Evolutionary conservation across 2,888 invertebrate genomes (phyloP).

Genomic region (Apamea crenata): DNA sequence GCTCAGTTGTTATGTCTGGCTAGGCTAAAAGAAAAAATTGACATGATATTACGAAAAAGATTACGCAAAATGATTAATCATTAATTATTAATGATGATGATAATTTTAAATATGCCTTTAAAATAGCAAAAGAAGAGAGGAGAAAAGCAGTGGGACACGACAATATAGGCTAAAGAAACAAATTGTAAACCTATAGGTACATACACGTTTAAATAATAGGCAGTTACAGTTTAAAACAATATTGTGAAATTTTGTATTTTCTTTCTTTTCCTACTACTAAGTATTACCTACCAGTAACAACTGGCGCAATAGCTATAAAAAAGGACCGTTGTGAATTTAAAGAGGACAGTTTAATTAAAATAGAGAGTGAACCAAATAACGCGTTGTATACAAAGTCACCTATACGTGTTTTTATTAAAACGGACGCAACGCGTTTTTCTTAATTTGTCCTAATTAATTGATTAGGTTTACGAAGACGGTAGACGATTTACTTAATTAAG

Average conservation of each 20-base stretch:
- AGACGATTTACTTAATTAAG: constrained; percentile 36
- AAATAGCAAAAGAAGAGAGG: no score
- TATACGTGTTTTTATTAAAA: constrained; percentile 13
- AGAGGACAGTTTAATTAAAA: constrained; percentile 29
- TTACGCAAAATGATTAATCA: no score
- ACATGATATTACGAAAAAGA: no score
- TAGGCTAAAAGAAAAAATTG: neutral
- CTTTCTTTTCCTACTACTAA: neutral
- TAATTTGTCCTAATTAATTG: constrained; percentile 29
- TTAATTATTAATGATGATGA: no score
- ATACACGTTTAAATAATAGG: neutral
- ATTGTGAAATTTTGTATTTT: neutral
- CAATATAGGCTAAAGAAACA: no score
- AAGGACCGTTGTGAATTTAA: neutral
- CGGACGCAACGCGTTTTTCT: constrained; percentile 22
- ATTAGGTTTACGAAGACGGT: no score
- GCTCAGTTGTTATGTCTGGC: neutral
- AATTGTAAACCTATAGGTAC: neutral
- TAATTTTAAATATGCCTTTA: neutral
- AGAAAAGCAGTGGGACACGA: no score
- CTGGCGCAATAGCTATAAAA: neutral
- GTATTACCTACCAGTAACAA: neutral
- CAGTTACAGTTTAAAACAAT: neutral
- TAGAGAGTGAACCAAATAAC: constrained; percentile 6
- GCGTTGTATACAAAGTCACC: constrained; percentile 11